phyloP scores from a whole-genome alignment of 2,113 vertebrate species.

The Pachypanchax playfairii region DNA sequence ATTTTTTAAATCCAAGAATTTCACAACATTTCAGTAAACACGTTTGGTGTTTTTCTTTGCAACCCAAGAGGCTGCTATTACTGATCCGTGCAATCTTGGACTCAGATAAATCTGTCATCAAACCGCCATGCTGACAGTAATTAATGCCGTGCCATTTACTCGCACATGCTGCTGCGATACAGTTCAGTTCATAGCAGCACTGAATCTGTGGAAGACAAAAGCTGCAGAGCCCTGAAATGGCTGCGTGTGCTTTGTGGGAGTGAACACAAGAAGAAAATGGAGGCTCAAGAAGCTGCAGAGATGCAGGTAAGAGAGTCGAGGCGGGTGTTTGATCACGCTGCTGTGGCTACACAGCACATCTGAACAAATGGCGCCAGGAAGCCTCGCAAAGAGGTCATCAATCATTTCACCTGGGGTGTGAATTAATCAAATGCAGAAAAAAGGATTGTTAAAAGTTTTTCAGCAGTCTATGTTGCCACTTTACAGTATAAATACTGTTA shows the following conservation, averaged over 20 bases:
- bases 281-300: constrained; percentile 39
- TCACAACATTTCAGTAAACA: constrained; percentile 8
- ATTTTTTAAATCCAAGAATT: neutral
- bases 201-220: constrained; percentile 20
- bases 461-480: too few relatives aligned
- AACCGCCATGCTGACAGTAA: constrained; percentile 16
- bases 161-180: constrained; percentile 32
- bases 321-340: constrained; percentile 34
- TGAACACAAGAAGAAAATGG: constrained; percentile 53
- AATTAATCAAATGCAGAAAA: constrained; percentile 13
- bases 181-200: constrained; percentile 15
- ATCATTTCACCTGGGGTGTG: constrained; percentile 40
- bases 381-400: constrained; percentile 40
- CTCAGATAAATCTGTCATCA: constrained; percentile 25
- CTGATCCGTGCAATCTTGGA: constrained; percentile 18
- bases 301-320: constrained; percentile 34
- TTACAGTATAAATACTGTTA: too few relatives aligned
- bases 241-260: constrained; percentile 22
- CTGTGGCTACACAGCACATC: neutral
- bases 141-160: constrained; percentile 14
- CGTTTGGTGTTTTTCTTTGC: constrained; percentile 5
- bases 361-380: constrained; percentile 28
- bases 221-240: constrained; percentile 54
- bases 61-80: constrained; percentile 8
- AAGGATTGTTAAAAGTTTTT: constrained; percentile 16